Conservation (phyloP, 2,113 vertebrate genomes). For the Mesocricetus auratus region DNA sequence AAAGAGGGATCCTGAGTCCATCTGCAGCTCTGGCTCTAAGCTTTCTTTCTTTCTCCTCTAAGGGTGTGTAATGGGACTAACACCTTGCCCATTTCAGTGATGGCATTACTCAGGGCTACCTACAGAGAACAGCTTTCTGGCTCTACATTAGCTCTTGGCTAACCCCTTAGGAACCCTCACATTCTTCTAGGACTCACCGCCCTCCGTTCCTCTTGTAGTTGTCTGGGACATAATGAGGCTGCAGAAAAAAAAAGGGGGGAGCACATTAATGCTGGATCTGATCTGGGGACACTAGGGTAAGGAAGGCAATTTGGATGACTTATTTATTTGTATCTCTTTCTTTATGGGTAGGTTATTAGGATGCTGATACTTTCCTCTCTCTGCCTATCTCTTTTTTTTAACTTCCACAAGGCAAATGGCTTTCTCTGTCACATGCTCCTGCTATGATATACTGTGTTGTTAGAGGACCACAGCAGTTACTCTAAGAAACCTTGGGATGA, state of each 20-base stretch:
- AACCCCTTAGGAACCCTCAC: constrained; percentile 5
- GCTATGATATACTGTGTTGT: background rate
- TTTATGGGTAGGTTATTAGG: background rate
- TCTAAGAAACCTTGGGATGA: background rate
- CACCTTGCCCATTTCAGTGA: background rate
- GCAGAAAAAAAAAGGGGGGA: constrained; percentile 66
- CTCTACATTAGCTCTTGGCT: background rate
- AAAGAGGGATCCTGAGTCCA: background rate
- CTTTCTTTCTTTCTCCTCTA: background rate
- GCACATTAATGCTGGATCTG: background rate
- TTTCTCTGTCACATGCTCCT: background rate
- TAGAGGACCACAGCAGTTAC: background rate
- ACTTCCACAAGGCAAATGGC: background rate
- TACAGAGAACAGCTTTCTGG: background rate
- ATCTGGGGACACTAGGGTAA: background rate
- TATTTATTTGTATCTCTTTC: background rate
- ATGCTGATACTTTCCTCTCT: background rate
- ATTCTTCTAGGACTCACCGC: constrained; percentile 86
- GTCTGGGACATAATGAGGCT: constrained; percentile 99
- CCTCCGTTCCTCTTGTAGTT: constrained; percentile 99
- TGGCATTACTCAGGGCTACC: background rate
- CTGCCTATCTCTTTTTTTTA: background rate
- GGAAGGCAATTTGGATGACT: background rate
- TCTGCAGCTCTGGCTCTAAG: background rate
- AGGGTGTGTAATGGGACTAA: background rate